These are phyloP conservation scores for Drosophila rubida DNA, from an alignment of 2,888 invertebrate genomes.

Conservation along the genomic window DNA sequence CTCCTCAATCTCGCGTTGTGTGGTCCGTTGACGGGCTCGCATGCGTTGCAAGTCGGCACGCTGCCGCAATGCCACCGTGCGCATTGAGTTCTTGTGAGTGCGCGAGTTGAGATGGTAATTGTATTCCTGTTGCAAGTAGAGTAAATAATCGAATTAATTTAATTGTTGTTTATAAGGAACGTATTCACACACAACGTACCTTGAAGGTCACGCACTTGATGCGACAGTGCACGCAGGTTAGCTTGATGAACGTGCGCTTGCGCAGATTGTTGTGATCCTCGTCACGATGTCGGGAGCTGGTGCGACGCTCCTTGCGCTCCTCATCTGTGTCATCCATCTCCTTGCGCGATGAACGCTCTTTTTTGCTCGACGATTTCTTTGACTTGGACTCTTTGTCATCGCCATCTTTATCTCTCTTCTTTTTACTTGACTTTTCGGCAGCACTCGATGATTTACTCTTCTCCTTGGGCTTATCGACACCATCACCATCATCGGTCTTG, in stretches of 20 bases:
- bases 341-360: constrained; percentile 71
- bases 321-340: constrained; percentile 84
- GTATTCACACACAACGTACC: constrained; percentile 80
- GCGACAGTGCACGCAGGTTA: constrained; percentile 92
- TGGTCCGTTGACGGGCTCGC: constrained; percentile 92
- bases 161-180: background rate
- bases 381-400: constrained; percentile 80
- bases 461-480: constrained; percentile 76
- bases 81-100: constrained; percentile 90
- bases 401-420: constrained; percentile 83
- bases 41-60: constrained; percentile 91
- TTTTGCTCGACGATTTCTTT: constrained; percentile 71
- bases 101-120: constrained; percentile 90
- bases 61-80: constrained; percentile 90
- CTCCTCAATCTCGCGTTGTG: constrained; percentile 92
- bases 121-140: constrained; percentile 87
- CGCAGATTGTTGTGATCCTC: constrained; percentile 70
- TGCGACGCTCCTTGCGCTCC: constrained; percentile 69
- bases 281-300: constrained; percentile 71
- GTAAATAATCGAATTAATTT: background rate
- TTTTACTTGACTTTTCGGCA: constrained; percentile 83
- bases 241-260: constrained; percentile 87
- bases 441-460: constrained; percentile 57
- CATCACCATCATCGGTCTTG: constrained; percentile 84
- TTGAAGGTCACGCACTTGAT: constrained; percentile 91